A percentile compares a stretch with the other conserved stretches of the same genome.
These are phyloP conservation scores for Hycleus phaleratus DNA, from an alignment of 1,140 invertebrate species.

Conservation along the genomic window DNA sequence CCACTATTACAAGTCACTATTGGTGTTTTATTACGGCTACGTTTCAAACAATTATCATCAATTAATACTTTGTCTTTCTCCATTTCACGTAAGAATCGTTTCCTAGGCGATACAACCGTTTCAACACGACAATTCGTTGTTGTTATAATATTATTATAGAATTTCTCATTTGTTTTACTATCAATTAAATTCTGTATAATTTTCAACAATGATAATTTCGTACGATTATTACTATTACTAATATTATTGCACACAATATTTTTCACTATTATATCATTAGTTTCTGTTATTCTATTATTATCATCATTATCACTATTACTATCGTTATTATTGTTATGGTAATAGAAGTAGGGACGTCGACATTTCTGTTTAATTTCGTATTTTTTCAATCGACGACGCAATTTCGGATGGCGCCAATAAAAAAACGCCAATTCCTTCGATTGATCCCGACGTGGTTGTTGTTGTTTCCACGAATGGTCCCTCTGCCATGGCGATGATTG, in stretches of 20 bases:
- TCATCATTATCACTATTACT: neutral
- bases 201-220: conserved; percentile 31
- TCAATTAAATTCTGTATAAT: conserved; percentile 45
- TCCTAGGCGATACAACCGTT: conserved; percentile 49
- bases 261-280: conserved; percentile 2
- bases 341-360: conserved; percentile 42
- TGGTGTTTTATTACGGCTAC: conserved; percentile 38
- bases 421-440: conserved; percentile 66
- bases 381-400: conserved; percentile 39
- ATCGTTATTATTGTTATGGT: neutral
- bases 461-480: conserved; percentile 81
- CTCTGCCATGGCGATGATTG: conserved; percentile 82
- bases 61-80: conserved; percentile 39
- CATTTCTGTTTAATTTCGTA: conserved; percentile 40
- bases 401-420: conserved; percentile 52
- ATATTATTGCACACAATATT: conserved; percentile 16
- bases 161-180: conserved; percentile 19
- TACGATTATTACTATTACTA: conserved; percentile 2
- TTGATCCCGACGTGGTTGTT: conserved; percentile 59
- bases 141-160: conserved; percentile 12
- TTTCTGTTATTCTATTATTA: conserved; percentile 10
- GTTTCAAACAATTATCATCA: conserved; percentile 25
- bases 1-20: conserved; percentile 21
- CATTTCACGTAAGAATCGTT: conserved; percentile 52
- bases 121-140: conserved; percentile 9